Conservation (phyloP, 53 echinoderm and acorn worm species). For the Paelopatides confundens region DNA sequence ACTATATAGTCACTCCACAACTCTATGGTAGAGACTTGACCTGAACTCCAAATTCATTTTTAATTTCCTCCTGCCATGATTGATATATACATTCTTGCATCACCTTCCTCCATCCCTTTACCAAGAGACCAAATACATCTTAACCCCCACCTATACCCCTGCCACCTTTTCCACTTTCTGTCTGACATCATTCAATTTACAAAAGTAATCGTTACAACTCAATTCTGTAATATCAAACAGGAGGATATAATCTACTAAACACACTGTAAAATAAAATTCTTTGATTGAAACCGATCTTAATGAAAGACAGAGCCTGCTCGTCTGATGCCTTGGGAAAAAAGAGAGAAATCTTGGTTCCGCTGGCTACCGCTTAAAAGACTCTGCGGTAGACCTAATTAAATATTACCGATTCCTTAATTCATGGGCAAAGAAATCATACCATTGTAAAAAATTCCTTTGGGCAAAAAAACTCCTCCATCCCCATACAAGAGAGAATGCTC, state of each 20-base stretch:
- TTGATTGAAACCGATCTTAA: conserved; percentile 12
- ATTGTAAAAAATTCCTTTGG: background rate
- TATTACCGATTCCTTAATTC: background rate
- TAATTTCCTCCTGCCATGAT: no score
- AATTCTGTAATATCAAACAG: no score
- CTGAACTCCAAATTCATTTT: no score
- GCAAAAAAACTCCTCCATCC: background rate
- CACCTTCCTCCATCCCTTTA: no score
- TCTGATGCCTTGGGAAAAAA: background rate
- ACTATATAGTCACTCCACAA: no score
- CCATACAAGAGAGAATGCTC: background rate
- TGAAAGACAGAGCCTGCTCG: background rate
- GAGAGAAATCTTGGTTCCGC: background rate
- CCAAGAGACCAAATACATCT: no score
- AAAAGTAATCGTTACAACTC: no score
- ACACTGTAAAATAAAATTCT: background rate
- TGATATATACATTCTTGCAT: no score
- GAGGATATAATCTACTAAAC: no score
- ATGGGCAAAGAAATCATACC: background rate
- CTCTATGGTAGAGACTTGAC: no score
- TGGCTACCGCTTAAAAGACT: background rate
- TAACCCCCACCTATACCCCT: no score
- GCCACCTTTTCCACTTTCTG: no score
- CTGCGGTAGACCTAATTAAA: background rate
- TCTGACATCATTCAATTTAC: background rate